These are phyloP conservation scores for Sternotherus odoratus DNA, from an alignment of 2,797 vertebrate genomes.

Conservation along the genomic window DNA sequence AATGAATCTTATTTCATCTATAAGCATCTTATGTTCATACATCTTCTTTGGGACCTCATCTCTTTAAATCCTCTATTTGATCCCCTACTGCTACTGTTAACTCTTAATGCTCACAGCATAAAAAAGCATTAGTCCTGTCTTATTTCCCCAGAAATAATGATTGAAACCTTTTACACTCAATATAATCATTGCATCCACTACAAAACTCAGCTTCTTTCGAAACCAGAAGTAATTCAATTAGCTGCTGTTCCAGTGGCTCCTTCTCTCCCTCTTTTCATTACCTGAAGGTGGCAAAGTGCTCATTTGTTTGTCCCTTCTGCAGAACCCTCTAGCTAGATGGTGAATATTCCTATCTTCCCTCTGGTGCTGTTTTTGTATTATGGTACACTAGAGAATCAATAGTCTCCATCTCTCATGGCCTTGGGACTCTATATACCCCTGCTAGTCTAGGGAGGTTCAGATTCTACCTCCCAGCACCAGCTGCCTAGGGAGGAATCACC, in stretches of 20 bases:
- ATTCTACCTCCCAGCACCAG: neutral
- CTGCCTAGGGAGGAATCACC: neutral
- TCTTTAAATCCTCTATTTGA: neutral
- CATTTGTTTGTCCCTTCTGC: neutral
- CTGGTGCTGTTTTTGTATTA: neutral
- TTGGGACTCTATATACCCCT: neutral
- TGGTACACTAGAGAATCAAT: neutral
- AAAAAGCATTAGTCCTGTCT: neutral
- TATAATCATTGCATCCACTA: neutral
- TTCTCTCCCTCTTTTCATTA: neutral
- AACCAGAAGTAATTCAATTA: neutral
- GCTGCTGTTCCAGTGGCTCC: neutral
- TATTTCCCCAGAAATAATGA: neutral
- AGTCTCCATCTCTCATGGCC: neutral
- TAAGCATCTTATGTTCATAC: neutral
- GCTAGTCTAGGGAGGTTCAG: neutral
- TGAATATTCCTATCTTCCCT: neutral
- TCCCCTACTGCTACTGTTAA: neutral
- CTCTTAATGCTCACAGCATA: neutral
- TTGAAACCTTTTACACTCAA: neutral
- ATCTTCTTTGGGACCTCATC: neutral
- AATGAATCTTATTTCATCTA: neutral
- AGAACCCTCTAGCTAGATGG: neutral
- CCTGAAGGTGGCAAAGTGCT: neutral
- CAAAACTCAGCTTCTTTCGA: neutral